Evolutionary conservation across 1,140 invertebrate genomes (phyloP), one percentile per base, ranked within the genome.

Genomic region (Dufourea novaeangliae): DNA sequence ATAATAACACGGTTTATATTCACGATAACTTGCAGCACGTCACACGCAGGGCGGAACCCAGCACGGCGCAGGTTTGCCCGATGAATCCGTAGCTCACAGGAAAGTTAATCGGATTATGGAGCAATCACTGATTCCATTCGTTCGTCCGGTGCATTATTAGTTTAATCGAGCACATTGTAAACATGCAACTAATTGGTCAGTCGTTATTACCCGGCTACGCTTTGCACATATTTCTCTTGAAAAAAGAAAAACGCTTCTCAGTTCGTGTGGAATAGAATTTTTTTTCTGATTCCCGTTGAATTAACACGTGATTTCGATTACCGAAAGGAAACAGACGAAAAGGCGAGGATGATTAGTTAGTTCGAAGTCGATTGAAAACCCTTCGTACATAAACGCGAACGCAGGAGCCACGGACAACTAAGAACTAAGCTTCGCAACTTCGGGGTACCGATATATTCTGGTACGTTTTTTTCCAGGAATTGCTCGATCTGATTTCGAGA

Each of bases 51-150:
- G 11, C 1, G 64, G 37, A 22, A 50, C 17, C 52, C 27, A 37
- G n/a, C n/a, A n/a, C n/a, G 66, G 17, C 63, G n/a, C 54, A 20
- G 37, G 59, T 37, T 25, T 10, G 34, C n/a, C n/a, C 25, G 27
- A n/a, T 22, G 32, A 63, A 59, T 68, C 64, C 68, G 59, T 27
- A 14, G 34, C 32, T 29, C 20, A n/a, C 12, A 37, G 52, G 37
- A 75, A 70, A 71, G 77, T 84, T 83, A 83, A 84, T 79, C 46
- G 27, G 61, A 57, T 84, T 84, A 79, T 34, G 10, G 14, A 32
- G 11, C 54, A 37, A 54, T 52, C 44, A 64, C 52, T 83, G 74
- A 83, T 83, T 74, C 56, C 74, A 34, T 54, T 39, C 46, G 32
- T 69, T 12, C 46, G 20, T 0, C 27, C 32, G 29, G 12, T 20